phyloP scores from a whole-genome alignment of 1,140 invertebrate genomes.

The Tetramorium simillimum region DNA sequence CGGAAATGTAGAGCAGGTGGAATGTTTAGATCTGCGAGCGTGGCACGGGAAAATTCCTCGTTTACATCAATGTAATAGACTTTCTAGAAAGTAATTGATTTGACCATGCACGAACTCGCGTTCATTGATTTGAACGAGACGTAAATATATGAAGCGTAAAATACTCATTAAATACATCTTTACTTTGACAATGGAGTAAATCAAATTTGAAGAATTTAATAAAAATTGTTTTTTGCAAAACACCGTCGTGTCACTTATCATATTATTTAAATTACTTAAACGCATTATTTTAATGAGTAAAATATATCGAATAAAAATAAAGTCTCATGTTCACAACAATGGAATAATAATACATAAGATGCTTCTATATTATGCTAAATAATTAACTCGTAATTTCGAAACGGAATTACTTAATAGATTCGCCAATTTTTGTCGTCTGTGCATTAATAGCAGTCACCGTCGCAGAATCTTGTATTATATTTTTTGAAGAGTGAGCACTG shows the following conservation, averaged over 20 bases:
- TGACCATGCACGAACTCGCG: background rate
- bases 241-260: too few species aligned
- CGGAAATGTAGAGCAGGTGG: conserved; percentile 56
- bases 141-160: background rate
- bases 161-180: background rate
- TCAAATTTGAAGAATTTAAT: background rate
- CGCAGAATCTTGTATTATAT: conserved; percentile 9
- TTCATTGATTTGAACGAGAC: background rate
- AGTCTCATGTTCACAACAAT: background rate
- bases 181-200: background rate
- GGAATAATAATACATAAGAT: background rate
- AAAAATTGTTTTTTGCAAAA: background rate
- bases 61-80: conserved; percentile 19
- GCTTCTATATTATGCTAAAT: background rate
- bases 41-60: background rate
- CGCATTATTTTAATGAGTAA: background rate
- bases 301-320: background rate
- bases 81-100: conserved; percentile 18
- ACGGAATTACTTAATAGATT: background rate
- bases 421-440: background rate
- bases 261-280: conserved; percentile 3
- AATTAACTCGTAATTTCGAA: background rate
- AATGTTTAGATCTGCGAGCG: conserved; percentile 20
- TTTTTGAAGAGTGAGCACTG: conserved; percentile 57
- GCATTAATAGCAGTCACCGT: background rate